phyloP scores from a whole-genome alignment of 2,888 invertebrate species.

The Ephialtes manifestator region DNA sequence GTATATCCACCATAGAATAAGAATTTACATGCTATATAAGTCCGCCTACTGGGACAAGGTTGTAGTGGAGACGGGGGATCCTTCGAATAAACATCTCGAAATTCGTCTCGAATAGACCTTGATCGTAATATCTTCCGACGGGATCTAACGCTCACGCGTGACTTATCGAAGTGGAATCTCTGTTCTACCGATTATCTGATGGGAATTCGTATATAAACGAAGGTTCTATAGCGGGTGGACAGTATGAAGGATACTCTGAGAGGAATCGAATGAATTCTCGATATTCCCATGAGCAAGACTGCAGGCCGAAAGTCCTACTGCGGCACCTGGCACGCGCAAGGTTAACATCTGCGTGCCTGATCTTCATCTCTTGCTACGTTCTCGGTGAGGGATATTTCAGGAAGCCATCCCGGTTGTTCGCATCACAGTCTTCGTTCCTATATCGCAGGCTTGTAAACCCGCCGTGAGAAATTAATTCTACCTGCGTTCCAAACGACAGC shows the following conservation, averaged over 20 bases:
- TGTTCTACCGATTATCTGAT: constrained; percentile 58
- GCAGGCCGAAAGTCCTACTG: constrained; percentile 35
- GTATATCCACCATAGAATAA: not conserved
- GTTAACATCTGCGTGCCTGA: constrained; percentile 64
- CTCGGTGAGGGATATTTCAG: constrained; percentile 17
- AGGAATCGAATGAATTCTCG: constrained; percentile 64
- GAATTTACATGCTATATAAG: not conserved
- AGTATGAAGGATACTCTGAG: constrained; percentile 31
- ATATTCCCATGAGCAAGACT: constrained; percentile 32
- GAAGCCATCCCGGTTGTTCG: constrained; percentile 45
- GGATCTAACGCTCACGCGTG: constrained; percentile 65
- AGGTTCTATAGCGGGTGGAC: constrained; percentile 40
- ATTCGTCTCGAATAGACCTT: constrained; percentile 66
- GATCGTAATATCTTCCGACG: constrained; percentile 46
- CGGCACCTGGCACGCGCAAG: constrained; percentile 72
- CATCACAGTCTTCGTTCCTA: not conserved
- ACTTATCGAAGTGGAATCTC: constrained; percentile 65
- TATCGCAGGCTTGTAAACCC: not conserved
- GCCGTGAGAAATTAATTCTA: not conserved
- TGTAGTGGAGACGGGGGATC: constrained; percentile 27
- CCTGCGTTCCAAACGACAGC: too few relatives aligned
- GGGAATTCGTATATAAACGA: constrained; percentile 35
- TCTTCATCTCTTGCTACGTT: constrained; percentile 40
- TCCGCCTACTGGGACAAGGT: not conserved
- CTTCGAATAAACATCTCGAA: constrained; percentile 55